A percentile compares a stretch with the other conserved stretches of the same genome.
Conservation (phyloP, 2,888 invertebrate species). For the Bembecia ichneumoniformis region DNA sequence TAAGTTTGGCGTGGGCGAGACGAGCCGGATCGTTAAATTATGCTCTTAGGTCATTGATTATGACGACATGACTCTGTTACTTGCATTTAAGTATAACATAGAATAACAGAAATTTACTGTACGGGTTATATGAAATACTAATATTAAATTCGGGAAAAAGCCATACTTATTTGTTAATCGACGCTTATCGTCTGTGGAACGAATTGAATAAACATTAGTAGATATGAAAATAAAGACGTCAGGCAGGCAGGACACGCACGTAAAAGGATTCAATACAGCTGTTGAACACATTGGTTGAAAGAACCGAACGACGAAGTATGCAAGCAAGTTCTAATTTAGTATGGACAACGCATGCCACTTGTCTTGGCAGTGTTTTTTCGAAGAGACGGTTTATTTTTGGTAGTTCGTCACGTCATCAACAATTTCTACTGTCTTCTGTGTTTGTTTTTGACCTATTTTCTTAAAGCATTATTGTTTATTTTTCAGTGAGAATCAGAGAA, state of each 20-base stretch:
- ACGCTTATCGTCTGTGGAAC: conserved; percentile 8
- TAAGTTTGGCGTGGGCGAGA: conserved; percentile 48
- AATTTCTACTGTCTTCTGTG: background rate
- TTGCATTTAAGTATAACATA: conserved; percentile 11
- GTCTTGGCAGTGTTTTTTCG: conserved; percentile 31
- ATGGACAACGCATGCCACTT: conserved; percentile 51
- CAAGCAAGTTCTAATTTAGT: conserved; percentile 56
- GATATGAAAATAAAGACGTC: conserved; percentile 31
- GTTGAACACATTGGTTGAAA: conserved; percentile 47
- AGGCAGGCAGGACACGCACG: conserved; percentile 8
- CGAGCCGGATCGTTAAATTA: conserved; percentile 51
- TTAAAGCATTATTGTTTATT: conserved; percentile 10
- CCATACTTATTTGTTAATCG: conserved; percentile 6
- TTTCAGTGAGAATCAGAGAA: conserved; percentile 39
- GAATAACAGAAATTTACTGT: background rate
- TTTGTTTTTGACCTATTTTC: background rate
- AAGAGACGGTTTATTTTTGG: conserved; percentile 44
- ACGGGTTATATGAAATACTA: background rate
- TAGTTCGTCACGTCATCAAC: background rate
- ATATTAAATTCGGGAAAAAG: conserved; percentile 19
- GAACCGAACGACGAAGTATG: conserved; percentile 43
- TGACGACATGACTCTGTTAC: conserved; percentile 29
- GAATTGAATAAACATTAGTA: conserved; percentile 20
- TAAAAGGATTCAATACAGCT: conserved; percentile 29
- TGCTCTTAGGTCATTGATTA: conserved; percentile 61